Percentiles rank a stretch among this genome's conserved stretches.
Evolutionary conservation across 2,888 invertebrate species (phyloP).

Genomic region (Lithophane socia): DNA sequence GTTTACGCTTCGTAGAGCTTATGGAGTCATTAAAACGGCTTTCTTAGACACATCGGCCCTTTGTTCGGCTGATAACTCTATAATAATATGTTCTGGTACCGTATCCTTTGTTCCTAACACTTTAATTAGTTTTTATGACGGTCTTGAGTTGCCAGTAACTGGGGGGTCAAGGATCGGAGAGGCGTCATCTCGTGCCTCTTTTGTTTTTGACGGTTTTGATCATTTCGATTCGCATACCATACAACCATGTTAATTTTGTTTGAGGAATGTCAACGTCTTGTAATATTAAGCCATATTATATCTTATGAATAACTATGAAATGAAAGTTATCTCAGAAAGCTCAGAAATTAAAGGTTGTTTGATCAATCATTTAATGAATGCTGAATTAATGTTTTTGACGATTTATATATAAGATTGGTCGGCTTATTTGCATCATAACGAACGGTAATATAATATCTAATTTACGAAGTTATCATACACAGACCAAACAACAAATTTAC

Average conservation of each 20-base stretch:
- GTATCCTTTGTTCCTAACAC: slow-evolving; percentile 71
- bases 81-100: slow-evolving; percentile 64
- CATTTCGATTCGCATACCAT: not conserved
- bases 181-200: slow-evolving; percentile 15
- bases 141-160: slow-evolving; percentile 44
- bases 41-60: slow-evolving; percentile 68
- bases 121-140: slow-evolving; percentile 77
- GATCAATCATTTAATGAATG: slow-evolving; percentile 40
- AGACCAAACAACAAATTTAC: slow-evolving; percentile 59
- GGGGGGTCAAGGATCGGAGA: slow-evolving; percentile 52
- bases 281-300: not conserved
- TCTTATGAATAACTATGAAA: slow-evolving; percentile 1
- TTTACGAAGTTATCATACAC: slow-evolving; percentile 49
- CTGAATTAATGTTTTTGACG: slow-evolving; percentile 22
- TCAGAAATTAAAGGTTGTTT: slow-evolving; percentile 15
- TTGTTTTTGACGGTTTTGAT: slow-evolving; percentile 6
- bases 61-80: slow-evolving; percentile 71
- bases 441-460: slow-evolving; percentile 57
- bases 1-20: slow-evolving; percentile 76
- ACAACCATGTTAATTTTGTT: not conserved
- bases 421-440: slow-evolving; percentile 40
- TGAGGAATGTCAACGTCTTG: slow-evolving; percentile 9
- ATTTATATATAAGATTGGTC: slow-evolving; percentile 32
- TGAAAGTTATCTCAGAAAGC: slow-evolving; percentile 17
- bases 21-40: slow-evolving; percentile 76